Evolutionary conservation across 1,140 invertebrate species (phyloP).

Genomic region (Magallana ariakensis): DNA sequence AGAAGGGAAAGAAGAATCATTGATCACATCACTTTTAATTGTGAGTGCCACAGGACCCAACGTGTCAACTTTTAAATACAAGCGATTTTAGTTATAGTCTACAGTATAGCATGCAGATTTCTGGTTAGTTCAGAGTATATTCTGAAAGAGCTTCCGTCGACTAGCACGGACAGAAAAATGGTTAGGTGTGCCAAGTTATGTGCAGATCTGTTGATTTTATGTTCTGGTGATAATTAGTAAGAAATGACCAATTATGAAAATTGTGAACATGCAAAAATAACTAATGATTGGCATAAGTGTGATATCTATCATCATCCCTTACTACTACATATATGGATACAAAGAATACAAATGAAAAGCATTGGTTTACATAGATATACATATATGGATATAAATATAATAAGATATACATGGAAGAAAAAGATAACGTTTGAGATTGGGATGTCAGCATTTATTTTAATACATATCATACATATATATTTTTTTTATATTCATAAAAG

Average conservation of each 20-base stretch:
- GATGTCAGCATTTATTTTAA: constrained; percentile 38
- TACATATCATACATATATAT: constrained; percentile 22
- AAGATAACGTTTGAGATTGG: constrained; percentile 15
- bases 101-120: neutral
- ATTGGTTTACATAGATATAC: neutral
- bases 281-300: neutral
- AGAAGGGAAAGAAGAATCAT: constrained; percentile 14
- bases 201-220: constrained; percentile 17
- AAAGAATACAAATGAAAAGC: neutral
- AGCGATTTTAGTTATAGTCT: neutral
- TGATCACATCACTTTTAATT: constrained; percentile 53
- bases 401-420: neutral
- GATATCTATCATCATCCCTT: neutral
- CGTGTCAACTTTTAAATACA: constrained; percentile 7
- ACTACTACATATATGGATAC: neutral
- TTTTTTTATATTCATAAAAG: constrained; percentile 10
- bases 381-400: neutral
- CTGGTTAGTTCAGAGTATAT: neutral
- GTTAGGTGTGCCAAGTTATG: constrained; percentile 27
- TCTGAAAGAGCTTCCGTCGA: neutral
- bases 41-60: constrained; percentile 33
- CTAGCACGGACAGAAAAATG: neutral
- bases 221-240: constrained; percentile 3
- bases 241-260: neutral
- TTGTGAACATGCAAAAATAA: neutral